Base-by-base conservation (phyloP, 2,797 vertebrate genomes). In the Luscinia megarhynchos region DNA sequence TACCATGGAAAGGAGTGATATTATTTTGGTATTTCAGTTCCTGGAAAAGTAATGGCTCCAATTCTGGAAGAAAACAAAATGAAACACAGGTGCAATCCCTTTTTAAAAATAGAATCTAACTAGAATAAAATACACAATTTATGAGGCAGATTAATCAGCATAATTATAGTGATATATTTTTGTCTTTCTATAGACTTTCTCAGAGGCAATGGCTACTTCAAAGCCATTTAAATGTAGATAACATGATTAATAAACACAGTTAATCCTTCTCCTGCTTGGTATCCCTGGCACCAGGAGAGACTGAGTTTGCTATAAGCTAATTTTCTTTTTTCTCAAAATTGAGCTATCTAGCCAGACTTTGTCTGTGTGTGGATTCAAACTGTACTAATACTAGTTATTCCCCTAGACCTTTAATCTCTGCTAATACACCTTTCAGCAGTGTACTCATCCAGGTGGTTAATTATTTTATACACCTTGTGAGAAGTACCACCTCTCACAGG, bases 11-110 rank as follows among this genome's bases (percentile, higher is more conserved):
- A 79, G 45, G 38, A 69, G 38, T 67, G 11, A 27, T 76, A 69
- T 76, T 88, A 57, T 92, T 84, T 74, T 78, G 57, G 30, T 76
- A 29, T 93, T 92, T 95, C 77, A 61, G 26, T 87, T 93, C 59
- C 88, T 62, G 55, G 54, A 81, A 46, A 88, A 69, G 72, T 81
- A 90, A 61, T 84, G 40, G 29, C 43, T 93, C 36, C 36, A 40
- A 2, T 54, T 85, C 50, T 66, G 18, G 48, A 91, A 84, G 22
- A 45, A 90, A 82, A 66, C 48, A 63, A 53, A 75, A 10, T 32
- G 12, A 70, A 93, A 64, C n/a, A 63, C 38, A 81, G 43, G 76
- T 73, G 82, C 55, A 69, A n/a, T 78, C 46, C 6, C n/a, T 75
- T 83, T 74, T 74, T 18, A 22, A 62, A 59, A 53, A n/a, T 18